A percentile compares a stretch with the other conserved stretches of the same genome.
phyloP scores from a whole-genome alignment of 2,888 invertebrate species.

The Amblyteles armatorius region DNA sequence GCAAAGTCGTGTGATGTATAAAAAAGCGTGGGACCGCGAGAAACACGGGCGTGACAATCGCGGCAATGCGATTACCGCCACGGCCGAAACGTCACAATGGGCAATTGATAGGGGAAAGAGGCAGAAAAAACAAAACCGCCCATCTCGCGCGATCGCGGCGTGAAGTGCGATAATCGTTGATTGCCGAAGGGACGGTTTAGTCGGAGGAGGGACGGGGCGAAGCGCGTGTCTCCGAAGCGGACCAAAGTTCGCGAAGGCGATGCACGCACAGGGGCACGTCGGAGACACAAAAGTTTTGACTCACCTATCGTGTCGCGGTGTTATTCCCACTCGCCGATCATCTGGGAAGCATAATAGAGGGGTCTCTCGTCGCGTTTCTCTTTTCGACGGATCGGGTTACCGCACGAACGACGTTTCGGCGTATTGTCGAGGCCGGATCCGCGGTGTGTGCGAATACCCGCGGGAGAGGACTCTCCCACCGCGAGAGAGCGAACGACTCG shows the following conservation, averaged over 20 bases:
- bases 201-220: not conserved
- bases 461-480: constrained; percentile 51
- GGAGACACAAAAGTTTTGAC: constrained; percentile 28
- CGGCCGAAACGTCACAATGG: constrained; percentile 15
- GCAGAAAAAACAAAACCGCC: constrained; percentile 17
- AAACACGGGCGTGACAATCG: constrained; percentile 58
- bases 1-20: not conserved
- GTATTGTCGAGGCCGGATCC: not conserved
- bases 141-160: constrained; percentile 12
- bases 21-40: not conserved
- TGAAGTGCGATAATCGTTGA: not conserved
- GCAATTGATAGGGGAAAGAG: not conserved
- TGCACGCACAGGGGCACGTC: not conserved
- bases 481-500: constrained; percentile 8
- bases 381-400: constrained; percentile 27
- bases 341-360: constrained; percentile 63
- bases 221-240: not conserved
- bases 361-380: not conserved
- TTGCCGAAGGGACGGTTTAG: not conserved
- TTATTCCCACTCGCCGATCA: constrained; percentile 59
- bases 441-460: constrained; percentile 18
- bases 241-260: constrained; percentile 33
- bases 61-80: constrained; percentile 29
- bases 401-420: not conserved
- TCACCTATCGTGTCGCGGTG: constrained; percentile 64